Evolutionary conservation across 2,797 vertebrate species (phyloP).

Genomic region (Mormyrops boulengeri): DNA sequence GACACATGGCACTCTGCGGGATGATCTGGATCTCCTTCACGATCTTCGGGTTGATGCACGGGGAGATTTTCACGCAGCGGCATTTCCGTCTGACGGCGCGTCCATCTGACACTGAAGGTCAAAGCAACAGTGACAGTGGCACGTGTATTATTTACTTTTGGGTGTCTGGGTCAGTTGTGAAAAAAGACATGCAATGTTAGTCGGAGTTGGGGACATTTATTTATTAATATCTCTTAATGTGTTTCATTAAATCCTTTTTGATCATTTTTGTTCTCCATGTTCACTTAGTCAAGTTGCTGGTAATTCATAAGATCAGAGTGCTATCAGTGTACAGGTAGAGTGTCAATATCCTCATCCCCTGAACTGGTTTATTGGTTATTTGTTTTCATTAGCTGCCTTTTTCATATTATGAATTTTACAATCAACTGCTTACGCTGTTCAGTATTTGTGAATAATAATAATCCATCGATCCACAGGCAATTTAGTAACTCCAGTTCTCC

Average conservation of each 20-base stretch:
- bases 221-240: neutral
- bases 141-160: neutral
- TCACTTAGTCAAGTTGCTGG: neutral
- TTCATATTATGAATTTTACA: neutral
- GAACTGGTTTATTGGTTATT: too few species aligned
- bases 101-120: neutral
- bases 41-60: neutral
- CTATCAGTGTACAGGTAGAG: too few species aligned
- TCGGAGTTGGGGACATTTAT: neutral
- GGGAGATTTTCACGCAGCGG: neutral
- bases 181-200: neutral
- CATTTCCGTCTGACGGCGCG: neutral
- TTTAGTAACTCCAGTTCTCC: neutral
- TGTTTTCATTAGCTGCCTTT: neutral
- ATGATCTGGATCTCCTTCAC: neutral
- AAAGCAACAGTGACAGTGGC: neutral
- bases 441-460: neutral
- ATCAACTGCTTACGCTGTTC: neutral
- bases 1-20: neutral
- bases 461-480: neutral
- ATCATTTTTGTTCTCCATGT: neutral
- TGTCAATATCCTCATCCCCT: too few species aligned
- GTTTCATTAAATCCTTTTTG: neutral
- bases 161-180: neutral
- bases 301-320: too few species aligned